Percentiles rank a stretch among this genome's conserved stretches.
Evolutionary conservation across 2,113 vertebrate genomes (phyloP).

Genomic region (Plectropomus leopardus): DNA sequence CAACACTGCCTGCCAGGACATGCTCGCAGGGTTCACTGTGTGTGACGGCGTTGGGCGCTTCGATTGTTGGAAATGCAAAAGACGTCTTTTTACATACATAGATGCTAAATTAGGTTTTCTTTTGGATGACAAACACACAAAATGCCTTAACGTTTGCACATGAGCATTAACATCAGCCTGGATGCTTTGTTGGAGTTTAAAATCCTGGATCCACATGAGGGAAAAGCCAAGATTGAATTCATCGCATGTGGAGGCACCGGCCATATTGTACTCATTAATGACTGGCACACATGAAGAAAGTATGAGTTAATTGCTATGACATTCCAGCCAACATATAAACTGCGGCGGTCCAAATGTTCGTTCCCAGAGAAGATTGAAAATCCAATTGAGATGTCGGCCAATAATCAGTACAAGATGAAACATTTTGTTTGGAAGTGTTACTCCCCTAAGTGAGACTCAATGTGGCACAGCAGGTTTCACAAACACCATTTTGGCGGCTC

Average conservation of each 20-base stretch:
- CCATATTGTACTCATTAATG: constrained; percentile 73
- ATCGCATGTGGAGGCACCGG: constrained; percentile 24
- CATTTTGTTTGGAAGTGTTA: constrained; percentile 55
- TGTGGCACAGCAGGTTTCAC: constrained; percentile 50
- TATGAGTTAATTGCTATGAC: constrained; percentile 60
- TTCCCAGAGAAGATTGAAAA: constrained; percentile 51
- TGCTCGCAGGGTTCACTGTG: constrained; percentile 24
- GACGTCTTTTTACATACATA: not conserved
- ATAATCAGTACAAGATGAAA: constrained; percentile 53
- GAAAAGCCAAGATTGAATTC: constrained; percentile 50
- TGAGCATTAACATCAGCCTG: not conserved
- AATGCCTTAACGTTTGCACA: not conserved
- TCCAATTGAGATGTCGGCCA: constrained; percentile 17
- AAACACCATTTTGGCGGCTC: constrained; percentile 47
- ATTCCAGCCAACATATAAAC: constrained; percentile 65
- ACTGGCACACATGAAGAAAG: constrained; percentile 68
- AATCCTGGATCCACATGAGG: constrained; percentile 35
- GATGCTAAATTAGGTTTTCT: not conserved
- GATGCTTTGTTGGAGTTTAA: not conserved
- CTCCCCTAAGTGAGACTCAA: constrained; percentile 14
- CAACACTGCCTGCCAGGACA: constrained; percentile 73
- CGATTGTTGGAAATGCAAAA: constrained; percentile 37
- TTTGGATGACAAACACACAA: not conserved
- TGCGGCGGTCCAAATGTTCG: constrained; percentile 39
- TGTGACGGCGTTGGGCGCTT: constrained; percentile 34